Evolutionary conservation across 2,113 vertebrate genomes (phyloP), one percentile per base, ranked within the genome.

Genomic region (Seriola dumerili): DNA sequence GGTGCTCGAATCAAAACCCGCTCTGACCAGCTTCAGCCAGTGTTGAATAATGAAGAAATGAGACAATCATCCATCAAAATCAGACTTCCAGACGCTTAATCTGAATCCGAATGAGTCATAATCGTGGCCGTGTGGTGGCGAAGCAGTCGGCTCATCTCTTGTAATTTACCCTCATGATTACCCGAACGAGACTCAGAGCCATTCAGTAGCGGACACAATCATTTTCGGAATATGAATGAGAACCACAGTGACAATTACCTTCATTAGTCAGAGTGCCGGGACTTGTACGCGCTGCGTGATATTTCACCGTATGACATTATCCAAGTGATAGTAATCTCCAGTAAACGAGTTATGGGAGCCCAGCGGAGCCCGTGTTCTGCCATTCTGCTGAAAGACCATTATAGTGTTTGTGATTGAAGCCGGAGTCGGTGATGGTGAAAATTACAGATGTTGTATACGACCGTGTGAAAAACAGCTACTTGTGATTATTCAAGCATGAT

Each of bases 61-160:
- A 70, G 50, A 65, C 70, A 70, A 62, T 73, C 76, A 76, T 81
- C 38, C 72, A 68, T 89, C 67, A 82, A 74, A 73, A 71, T 80
- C 83, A 69, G 57, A 71, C 72, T n/a, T 36, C n/a, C 63, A 52
- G 54, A 46, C 1, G 38, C 34, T 71, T 55, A 57, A 68, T 52
- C 38, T 42, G 34, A 72, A 72, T 66, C 21, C 5, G 1, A 32
- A 29, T 76, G 79, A 86, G 55, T 70, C 73, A 36, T 1, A 38
- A 67, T 29, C 36, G 19, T 0, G 17, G 40, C 32, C 58, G 36
- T 62, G 58, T 10, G 13, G 64, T 6, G 44, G 23, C 2, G 2
- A 32, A 13, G 48, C 29, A n/a, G 55, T 38, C 4, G 4, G 36
- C 62, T 79, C 78, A 42, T 81, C 68, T 78, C 72, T n/a, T 38